Percentiles rank a stretch among this genome's conserved stretches.
Evolutionary conservation across 2,888 invertebrate genomes (phyloP).

Genomic region (Polia nebulosa): DNA sequence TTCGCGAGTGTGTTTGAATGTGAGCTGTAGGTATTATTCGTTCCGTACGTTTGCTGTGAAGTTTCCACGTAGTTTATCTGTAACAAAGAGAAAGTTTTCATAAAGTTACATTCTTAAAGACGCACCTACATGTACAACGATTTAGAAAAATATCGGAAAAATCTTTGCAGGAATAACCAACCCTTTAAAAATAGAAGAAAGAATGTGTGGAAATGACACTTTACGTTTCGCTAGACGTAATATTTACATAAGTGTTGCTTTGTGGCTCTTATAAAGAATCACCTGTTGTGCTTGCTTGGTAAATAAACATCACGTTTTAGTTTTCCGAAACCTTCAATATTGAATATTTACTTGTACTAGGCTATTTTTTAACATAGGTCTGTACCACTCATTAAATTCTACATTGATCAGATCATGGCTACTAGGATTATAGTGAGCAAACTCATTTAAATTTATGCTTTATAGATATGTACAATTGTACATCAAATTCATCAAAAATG

Average conservation of each 20-base stretch:
- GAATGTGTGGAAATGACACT: neutral
- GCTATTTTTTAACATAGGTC: no score
- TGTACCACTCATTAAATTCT: neutral
- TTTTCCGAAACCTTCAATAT: neutral
- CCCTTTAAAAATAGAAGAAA: neutral
- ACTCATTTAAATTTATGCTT: no score
- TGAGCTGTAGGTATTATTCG: slow-evolving; percentile 65
- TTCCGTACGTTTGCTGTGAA: slow-evolving; percentile 74
- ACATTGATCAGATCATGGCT: neutral
- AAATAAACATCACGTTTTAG: neutral
- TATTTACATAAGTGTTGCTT: slow-evolving; percentile 1
- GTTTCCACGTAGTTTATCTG: slow-evolving; percentile 75
- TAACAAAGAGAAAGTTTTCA: slow-evolving; percentile 71
- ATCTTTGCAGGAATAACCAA: neutral
- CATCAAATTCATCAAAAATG: no score
- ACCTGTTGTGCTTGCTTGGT: slow-evolving; percentile 24
- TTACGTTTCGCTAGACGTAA: neutral
- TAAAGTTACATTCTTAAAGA: slow-evolving; percentile 7
- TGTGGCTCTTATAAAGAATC: neutral
- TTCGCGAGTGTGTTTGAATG: slow-evolving; percentile 70
- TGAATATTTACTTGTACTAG: neutral
- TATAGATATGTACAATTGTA: no score
- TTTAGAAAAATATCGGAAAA: neutral
- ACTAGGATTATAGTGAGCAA: no score
- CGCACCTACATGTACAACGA: neutral